phyloP scores from a whole-genome alignment of 2,888 invertebrate species.

The Limnephilus rhombicus region DNA sequence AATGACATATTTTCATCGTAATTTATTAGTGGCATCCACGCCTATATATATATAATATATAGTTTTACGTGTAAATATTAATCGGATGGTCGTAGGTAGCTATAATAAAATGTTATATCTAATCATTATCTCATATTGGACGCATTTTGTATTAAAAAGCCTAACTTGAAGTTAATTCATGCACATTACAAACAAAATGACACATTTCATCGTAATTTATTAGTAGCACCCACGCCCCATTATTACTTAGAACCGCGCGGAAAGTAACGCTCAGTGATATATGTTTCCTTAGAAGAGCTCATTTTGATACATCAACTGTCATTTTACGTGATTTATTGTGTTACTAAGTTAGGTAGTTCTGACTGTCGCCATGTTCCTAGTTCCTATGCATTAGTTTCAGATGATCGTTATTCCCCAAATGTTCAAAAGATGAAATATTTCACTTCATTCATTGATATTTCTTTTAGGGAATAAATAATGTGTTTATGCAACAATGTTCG shows the following conservation, averaged over 20 bases:
- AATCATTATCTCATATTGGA: background rate
- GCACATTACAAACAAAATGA: background rate
- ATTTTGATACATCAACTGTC: conserved; percentile 60
- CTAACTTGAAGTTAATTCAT: background rate
- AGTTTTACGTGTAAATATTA: too few species aligned
- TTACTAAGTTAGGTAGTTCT: conserved; percentile 51
- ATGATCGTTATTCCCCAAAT: background rate
- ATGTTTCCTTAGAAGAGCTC: conserved; percentile 46
- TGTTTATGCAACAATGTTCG: conserved; percentile 35
- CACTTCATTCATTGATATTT: conserved; percentile 35
- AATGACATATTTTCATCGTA: too few species aligned
- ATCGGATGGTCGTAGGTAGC: too few species aligned
- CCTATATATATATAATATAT: too few species aligned
- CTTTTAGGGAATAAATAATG: conserved; percentile 41
- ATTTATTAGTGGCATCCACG: too few species aligned
- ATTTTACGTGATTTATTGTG: conserved; percentile 59
- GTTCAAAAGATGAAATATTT: conserved; percentile 39
- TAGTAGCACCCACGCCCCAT: background rate
- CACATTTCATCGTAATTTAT: background rate
- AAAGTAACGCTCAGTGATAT: conserved; percentile 46
- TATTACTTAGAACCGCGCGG: background rate
- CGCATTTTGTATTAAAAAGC: background rate
- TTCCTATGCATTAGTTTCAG: background rate
- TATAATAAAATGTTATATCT: too few species aligned
- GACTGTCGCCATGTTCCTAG: conserved; percentile 24